phyloP scores from a whole-genome alignment of 2,113 vertebrate genomes.

The Brienomyrus longianalis region DNA sequence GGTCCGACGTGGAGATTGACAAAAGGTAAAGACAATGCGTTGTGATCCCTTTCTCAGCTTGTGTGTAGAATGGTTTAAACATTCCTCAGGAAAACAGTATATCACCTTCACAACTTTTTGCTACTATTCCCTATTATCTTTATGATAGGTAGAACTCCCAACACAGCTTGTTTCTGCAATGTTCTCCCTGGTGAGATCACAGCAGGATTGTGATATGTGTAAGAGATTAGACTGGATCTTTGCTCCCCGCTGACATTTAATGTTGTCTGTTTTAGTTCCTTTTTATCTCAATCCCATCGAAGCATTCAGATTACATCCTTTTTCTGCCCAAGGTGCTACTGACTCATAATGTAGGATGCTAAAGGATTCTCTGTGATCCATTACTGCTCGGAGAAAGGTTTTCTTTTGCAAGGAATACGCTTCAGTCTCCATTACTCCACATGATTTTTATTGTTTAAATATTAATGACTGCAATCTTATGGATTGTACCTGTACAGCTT shows the following conservation, averaged over 20 bases:
- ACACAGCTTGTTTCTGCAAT: not conserved
- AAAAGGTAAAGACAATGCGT: not conserved
- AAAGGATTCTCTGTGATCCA: not conserved
- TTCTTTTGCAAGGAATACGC: not conserved
- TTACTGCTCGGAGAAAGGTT: not conserved
- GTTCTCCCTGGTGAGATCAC: not conserved
- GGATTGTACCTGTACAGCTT: not conserved
- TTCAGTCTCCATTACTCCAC: not conserved
- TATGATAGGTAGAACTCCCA: not conserved
- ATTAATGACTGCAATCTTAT: not conserved
- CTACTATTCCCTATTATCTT: not conserved
- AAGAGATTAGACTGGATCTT: not conserved
- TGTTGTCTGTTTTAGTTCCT: not conserved
- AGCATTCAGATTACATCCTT: not conserved
- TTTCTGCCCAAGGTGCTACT: not conserved
- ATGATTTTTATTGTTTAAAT: not conserved
- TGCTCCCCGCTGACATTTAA: not conserved
- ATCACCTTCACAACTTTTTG: not conserved
- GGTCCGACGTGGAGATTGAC: constrained; percentile 33
- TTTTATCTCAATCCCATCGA: not conserved
- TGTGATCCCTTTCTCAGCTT: not conserved
- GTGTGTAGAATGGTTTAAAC: not conserved
- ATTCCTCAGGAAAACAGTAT: not conserved
- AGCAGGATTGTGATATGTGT: not conserved
- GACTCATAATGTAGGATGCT: not conserved